Base-by-base conservation (phyloP, 2,888 invertebrate species). In the Orgyia antiqua region DNA sequence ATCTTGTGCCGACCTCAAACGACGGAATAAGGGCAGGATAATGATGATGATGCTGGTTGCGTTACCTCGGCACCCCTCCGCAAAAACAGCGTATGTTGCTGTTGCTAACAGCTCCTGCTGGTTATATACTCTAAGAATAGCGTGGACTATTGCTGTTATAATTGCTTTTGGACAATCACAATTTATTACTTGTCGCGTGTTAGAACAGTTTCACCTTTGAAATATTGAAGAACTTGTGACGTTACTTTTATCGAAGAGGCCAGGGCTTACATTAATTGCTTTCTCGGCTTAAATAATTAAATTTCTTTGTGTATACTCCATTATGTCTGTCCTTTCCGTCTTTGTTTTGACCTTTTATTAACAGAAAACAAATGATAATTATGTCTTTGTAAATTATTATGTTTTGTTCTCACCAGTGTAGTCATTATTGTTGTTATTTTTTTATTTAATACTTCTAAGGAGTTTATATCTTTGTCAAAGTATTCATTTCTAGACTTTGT, bases 141-240 rank as follows among this genome's bases (percentile, higher is more conserved):
- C 15, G 15, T 15, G 15, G 15, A 15, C 47, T 33, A 56, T 49
- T 58, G 55, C 59, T 58, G 56, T 64, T 66, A 68, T 68, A 68
- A 74, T 67, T 64, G 61, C 62, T 63, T 51, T 52, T 52, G 42
- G 39, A 59, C 59, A 64, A 65, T 67, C 56, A 57, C 44, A 56
- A 62, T 68, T 69, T 66, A 67, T 64, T 53, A 50, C 48, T 45
- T 58, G 55, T 58, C 51, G 46, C 49, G 50, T 41, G 44, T 39
- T 15, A 15, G 15, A 6, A 6, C 15, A 15, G 15, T 15, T 15
- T 15, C 27, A 29, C 24, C 33, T 20, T 33, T 45, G 33, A 54
- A 54, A 47, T 41, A 42, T 52, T 45, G 33, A 41, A 31, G 24
- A 29, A 30, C 31, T 38, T 31, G 31, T 29, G 37, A 50, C 41